Evolutionary conservation across 2,888 invertebrate genomes (phyloP), one percentile per base, ranked within the genome.

Genomic region (Petrolisthes cinctipes): DNA sequence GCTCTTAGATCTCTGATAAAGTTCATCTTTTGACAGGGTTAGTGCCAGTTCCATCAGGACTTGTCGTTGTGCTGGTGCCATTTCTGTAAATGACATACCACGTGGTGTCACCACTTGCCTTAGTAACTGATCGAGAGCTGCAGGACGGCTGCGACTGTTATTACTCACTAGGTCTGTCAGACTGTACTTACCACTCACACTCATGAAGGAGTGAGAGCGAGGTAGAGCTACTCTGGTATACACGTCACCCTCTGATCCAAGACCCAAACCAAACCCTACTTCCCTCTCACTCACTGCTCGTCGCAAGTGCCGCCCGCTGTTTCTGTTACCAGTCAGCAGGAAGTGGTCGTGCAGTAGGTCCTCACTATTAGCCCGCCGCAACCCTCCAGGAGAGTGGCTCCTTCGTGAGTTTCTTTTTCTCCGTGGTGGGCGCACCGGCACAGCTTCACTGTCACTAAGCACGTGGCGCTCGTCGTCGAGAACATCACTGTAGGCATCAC

Each of bases 71-170:
- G 97, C 96, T 76, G 97, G 97, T 93, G 97, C 97, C 89, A 97
- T 94, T 92, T 97, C 97, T 93, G 97, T 97, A 93, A 97, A 97
- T 86, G 97, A 97, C 97, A 97, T 97, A 89, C 97, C 97, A 92
- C 97, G 97, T 66, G 97, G 95, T 93, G 97, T 96, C 92, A 97
- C 97, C 92, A 97, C 97, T 92, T 96, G 96, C 92, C 96, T 96
- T 82, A 97, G 94, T 0, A 92, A 91, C 54, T 91, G 91, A 80
- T 97, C 97, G 93, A 97, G 95, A 86, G 96, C 97, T 92, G 76
- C 76, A 3, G 76, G 51, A n/a, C 61, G 57, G 61, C 37, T 57
- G n/a, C 61, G 80, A 11, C 51, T 14, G 4, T 20, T 20, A 9
- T 37, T 20, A 6, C 57, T 89, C 68, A 91, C 89, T 54, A 91